A percentile compares a stretch with the other conserved stretches of the same genome.
phyloP scores from a whole-genome alignment of 2,797 vertebrate species.

The Epinephelus awoara region DNA sequence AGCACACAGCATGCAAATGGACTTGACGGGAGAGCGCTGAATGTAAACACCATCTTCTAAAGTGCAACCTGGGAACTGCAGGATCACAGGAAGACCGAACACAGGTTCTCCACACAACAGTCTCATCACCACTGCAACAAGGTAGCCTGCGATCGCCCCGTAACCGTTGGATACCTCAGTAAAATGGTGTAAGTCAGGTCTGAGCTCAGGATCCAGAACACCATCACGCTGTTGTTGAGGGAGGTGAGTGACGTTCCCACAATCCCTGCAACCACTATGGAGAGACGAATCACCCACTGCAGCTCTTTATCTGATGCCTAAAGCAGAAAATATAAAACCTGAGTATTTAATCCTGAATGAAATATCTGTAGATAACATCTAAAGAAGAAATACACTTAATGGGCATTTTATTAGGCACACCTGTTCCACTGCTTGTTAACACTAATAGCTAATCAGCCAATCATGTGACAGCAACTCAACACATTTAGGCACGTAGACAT shows the following conservation, averaged over 20 bases:
- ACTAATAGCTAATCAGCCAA: no score
- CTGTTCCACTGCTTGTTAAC: no score
- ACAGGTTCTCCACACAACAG: conserved; percentile 33
- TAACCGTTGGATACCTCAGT: conserved; percentile 77
- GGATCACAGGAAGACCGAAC: conserved; percentile 61
- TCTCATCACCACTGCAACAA: conserved; percentile 34
- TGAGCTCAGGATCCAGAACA: conserved; percentile 80
- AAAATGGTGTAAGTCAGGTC: conserved; percentile 81
- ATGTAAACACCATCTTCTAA: conserved; percentile 53
- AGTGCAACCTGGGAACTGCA: conserved; percentile 75
- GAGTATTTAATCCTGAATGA: no score
- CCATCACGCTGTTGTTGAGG: conserved; percentile 60
- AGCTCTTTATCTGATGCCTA: conserved; percentile 80
- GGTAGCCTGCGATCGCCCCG: conserved; percentile 11
- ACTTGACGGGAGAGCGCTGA: conserved; percentile 82
- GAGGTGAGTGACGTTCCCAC: conserved; percentile 68
- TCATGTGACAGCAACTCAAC: no score
- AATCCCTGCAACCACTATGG: conserved; percentile 69
- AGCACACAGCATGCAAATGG: conserved; percentile 74
- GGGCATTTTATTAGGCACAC: no score
- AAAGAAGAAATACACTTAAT: no score
- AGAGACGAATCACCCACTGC: conserved; percentile 73
- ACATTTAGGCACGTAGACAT: no score
- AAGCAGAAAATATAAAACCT: not conserved
- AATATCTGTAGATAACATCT: no score